Evolutionary conservation across 2,113 vertebrate genomes (phyloP).

Genomic region (Tor tambroides): DNA sequence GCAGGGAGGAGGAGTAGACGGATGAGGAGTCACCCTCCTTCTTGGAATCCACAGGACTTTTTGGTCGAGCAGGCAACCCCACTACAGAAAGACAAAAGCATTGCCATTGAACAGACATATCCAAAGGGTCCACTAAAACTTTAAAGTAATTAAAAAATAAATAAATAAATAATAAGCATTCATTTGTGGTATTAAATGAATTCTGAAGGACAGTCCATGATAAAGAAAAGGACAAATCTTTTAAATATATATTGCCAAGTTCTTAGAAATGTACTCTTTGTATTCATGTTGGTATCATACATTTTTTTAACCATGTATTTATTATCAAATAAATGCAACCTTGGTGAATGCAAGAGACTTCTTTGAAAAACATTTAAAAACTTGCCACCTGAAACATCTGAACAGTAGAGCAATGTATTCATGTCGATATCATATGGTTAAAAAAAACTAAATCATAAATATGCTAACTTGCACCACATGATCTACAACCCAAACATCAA

Average conservation of each 20-base stretch:
- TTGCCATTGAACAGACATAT: not conserved
- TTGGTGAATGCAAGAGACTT: too few relatives aligned
- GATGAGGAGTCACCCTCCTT: conserved; percentile 88
- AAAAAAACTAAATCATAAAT: too few relatives aligned
- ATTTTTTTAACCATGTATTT: not conserved
- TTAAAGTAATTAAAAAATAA: too few relatives aligned
- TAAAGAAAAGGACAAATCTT: not conserved
- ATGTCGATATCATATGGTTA: too few relatives aligned
- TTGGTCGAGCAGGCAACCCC: conserved; percentile 92
- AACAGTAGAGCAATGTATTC: too few relatives aligned
- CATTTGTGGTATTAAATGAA: too few relatives aligned
- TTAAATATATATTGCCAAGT: not conserved
- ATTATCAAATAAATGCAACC: not conserved
- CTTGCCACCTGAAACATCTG: too few relatives aligned
- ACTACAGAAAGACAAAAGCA: conserved; percentile 61
- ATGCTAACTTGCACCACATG: too few relatives aligned
- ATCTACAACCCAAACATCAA: not conserved
- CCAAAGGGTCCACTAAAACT: not conserved
- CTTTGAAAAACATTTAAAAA: too few relatives aligned
- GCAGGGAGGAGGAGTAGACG: conserved; percentile 87
- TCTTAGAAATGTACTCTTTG: not conserved
- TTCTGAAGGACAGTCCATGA: too few relatives aligned
- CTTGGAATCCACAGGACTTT: conserved; percentile 91
- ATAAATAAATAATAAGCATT: too few relatives aligned
- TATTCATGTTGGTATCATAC: too few relatives aligned